A percentile compares a stretch with the other conserved stretches of the same genome.
Evolutionary conservation across 2,888 invertebrate species (phyloP).

Genomic region (Papilio gigon): DNA sequence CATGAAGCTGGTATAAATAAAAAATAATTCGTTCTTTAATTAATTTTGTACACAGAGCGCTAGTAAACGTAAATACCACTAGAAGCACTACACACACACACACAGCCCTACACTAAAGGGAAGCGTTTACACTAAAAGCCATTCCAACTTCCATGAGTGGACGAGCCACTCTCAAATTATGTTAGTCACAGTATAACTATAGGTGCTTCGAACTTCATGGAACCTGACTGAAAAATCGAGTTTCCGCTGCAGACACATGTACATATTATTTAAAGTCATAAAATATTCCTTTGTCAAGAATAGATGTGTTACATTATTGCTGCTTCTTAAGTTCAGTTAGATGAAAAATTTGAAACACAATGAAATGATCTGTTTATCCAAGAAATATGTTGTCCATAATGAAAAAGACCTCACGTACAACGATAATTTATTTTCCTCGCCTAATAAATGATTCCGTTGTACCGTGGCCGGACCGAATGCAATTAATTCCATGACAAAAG

Average conservation of each 20-base stretch:
- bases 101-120: background rate
- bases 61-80: no score
- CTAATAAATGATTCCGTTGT: conserved; percentile 23
- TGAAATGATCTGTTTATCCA: background rate
- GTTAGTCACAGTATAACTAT: background rate
- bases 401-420: conserved; percentile 17
- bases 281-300: no score
- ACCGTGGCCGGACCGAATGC: conserved; percentile 13
- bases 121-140: conserved; percentile 4
- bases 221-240: no score
- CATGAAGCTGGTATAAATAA: no score
- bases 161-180: conserved; percentile 2
- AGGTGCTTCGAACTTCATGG: no score
- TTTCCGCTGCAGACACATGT: no score
- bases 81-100: no score
- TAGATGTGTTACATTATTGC: no score
- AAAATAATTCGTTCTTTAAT: no score
- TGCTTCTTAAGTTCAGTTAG: no score
- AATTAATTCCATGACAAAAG: conserved; percentile 27
- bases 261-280: no score
- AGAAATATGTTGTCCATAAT: background rate
- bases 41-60: no score
- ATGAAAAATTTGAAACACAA: background rate
- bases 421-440: conserved; percentile 22
- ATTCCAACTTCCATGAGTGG: background rate